Evolutionary conservation across 2,113 vertebrate genomes (phyloP), one percentile per base, ranked within the genome.

Genomic region (Phasianus colchicus): DNA sequence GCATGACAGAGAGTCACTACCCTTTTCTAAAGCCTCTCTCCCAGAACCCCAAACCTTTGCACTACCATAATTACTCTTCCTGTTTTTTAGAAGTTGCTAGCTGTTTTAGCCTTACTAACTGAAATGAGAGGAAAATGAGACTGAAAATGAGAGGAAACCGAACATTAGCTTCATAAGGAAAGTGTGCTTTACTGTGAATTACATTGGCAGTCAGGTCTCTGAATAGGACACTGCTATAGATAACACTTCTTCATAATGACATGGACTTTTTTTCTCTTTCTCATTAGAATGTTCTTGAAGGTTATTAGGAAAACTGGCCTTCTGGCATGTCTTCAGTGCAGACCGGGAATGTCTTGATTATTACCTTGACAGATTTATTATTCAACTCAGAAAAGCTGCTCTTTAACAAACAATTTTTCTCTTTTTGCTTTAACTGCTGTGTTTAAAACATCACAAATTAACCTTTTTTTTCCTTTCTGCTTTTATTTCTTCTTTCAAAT

Each of bases 101-200:
- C 85, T 95, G 77, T 91, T 90, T 90, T 91, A 55, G 70, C 34
- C 47, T 32, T 52, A 32, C 66, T 86, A 64, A 54, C 47, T 70
- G 81, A 64, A 86, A 83, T 57, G 75, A 86, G 80, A 88, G 34
- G 69, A 94, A 96, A 74, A 36, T 36, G 36, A 36, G 36, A 36
- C 36, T 36, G 81, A 87, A 64, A 86, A 83, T 57, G 75, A 86
- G 80, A 88, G 34, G 69, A 94, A 96, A 74, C 9, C 8, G 72
- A 94, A 70, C 83, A 1, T 47, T 32, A 29, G 36, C 27, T 73
- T 84, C 80, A 87, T 70, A 76, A 66, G 45, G 88, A 89, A 85
- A 88, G 67, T 88, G 96, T 97, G 95, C 88, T 96, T 96, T 92
- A 84, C 90, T 73, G 64, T 89, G 90, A 92, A 80, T 83, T 86